A percentile compares a stretch with the other conserved stretches of the same genome.
phyloP scores from a whole-genome alignment of 2,113 vertebrate species.

The Neopipo cinnamomea region DNA sequence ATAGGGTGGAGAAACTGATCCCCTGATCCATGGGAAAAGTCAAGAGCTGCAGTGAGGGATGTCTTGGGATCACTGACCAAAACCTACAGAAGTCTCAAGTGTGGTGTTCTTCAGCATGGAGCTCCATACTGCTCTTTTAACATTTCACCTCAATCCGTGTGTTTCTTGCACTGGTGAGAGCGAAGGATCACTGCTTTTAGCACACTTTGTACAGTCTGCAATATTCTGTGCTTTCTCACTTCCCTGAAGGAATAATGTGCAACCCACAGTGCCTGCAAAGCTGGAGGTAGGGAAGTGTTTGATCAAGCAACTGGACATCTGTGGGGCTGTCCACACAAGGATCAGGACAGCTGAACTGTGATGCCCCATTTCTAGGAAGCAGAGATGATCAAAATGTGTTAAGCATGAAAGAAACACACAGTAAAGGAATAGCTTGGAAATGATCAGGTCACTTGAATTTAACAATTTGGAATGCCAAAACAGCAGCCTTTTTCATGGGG shows the following conservation, averaged over 20 bases:
- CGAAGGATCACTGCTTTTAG: background rate
- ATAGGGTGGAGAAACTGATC: background rate
- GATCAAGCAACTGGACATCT: background rate
- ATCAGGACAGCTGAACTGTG: background rate
- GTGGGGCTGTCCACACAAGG: background rate
- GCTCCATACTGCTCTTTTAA: background rate
- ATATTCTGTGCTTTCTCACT: background rate
- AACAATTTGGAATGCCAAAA: background rate
- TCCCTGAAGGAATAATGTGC: background rate
- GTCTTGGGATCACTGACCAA: background rate
- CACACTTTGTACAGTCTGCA: background rate
- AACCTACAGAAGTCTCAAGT: background rate
- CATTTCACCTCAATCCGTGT: fast-evolving
- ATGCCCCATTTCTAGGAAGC: background rate
- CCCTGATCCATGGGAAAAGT: background rate
- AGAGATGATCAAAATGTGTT: background rate
- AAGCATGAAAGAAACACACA: background rate
- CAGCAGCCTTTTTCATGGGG: background rate
- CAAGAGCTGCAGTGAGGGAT: background rate
- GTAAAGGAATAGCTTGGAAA: background rate
- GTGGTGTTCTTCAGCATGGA: background rate
- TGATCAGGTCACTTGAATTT: background rate
- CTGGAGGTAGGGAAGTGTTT: background rate
- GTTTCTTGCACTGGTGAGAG: background rate
- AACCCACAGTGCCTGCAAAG: background rate